Evolutionary conservation across 92 coral and sea anemone genomes (phyloP), one percentile per base, ranked within the genome.

Genomic region (Epizoanthus stellaris): DNA sequence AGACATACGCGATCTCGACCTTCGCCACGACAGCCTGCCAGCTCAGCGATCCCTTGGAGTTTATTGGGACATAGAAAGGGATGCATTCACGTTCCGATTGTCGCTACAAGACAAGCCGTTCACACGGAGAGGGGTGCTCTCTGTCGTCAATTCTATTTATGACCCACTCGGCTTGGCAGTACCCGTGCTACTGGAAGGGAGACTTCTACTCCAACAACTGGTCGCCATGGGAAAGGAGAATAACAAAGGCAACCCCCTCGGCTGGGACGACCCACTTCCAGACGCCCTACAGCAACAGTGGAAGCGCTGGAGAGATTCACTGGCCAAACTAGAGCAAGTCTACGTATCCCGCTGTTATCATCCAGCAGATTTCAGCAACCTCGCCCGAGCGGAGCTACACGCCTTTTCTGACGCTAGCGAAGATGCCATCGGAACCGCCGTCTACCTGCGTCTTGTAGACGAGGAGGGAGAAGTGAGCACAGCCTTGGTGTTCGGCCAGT

Each of bases 191-290:
- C 72, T 85, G 30, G 84, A 67, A 45, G 89, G 89, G 49, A 76
- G 89, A n/a, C 49, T 85, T 8, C 74, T 85, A 25, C 77, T 85
- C 13, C 89, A 80, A 12, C 76, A 76, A 39, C 17, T 85, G 16
- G 76, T 85, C 65, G 63, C 49, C 75, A 75, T 85, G 82, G 88
- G 88, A 45, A 76, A 64, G 69, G 76, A 67, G 67, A 85, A 43
- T 1, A 77, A 77, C 1, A 38, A 70, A 15, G 34, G 17, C 49
- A 38, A 15, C n/a, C 67, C 76, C 17, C 72, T 82, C 14, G 64
- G 87, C 13, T 87, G 87, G 83, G 91, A 87, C 75, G 87, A 82
- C 71, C 81, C 87, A 0, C 79, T 84, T 15, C 87, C 87, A 10
- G 67, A 21, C 69, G 36, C 3, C 15, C 67, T 84, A 6, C 15